Conservation (phyloP, 2,113 vertebrate species). For the Cacatua alba region DNA sequence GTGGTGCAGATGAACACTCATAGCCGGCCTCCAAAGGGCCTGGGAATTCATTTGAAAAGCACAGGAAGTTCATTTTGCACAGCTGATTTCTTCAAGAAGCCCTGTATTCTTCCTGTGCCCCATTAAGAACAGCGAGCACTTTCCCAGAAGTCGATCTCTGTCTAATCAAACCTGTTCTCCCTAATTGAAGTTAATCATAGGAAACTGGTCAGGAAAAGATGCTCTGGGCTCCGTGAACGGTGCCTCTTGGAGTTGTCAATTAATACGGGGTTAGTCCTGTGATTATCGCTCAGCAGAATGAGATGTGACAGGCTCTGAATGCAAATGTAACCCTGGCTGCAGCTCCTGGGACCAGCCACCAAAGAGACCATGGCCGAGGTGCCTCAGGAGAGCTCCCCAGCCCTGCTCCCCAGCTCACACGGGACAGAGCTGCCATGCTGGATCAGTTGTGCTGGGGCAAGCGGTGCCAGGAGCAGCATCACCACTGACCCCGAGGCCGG, state of each 20-base stretch:
- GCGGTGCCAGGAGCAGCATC: not conserved
- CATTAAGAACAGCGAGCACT: not conserved
- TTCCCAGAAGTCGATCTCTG: not conserved
- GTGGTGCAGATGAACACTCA: not conserved
- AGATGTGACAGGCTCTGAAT: not conserved
- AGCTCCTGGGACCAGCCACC: accelerated
- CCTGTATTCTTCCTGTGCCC: not conserved
- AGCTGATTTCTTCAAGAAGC: not conserved
- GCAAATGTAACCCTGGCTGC: accelerated
- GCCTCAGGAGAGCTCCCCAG: not conserved
- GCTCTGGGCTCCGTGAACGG: accelerated
- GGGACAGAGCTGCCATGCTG: not conserved
- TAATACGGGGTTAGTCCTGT: not conserved
- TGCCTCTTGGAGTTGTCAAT: not conserved
- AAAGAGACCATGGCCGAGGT: accelerated
- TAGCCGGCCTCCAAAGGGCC: not conserved
- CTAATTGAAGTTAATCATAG: not conserved
- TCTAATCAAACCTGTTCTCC: not conserved
- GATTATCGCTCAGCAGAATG: not conserved
- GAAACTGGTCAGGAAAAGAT: not conserved
- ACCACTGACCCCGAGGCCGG: accelerated
- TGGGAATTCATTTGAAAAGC: not conserved
- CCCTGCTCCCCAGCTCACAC: not conserved
- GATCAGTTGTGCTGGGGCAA: accelerated
- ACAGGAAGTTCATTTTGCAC: not conserved